Percentiles rank a stretch among this genome's conserved stretches.
phyloP scores from a whole-genome alignment of 2,888 invertebrate genomes.

The Urechis unicinctus region DNA sequence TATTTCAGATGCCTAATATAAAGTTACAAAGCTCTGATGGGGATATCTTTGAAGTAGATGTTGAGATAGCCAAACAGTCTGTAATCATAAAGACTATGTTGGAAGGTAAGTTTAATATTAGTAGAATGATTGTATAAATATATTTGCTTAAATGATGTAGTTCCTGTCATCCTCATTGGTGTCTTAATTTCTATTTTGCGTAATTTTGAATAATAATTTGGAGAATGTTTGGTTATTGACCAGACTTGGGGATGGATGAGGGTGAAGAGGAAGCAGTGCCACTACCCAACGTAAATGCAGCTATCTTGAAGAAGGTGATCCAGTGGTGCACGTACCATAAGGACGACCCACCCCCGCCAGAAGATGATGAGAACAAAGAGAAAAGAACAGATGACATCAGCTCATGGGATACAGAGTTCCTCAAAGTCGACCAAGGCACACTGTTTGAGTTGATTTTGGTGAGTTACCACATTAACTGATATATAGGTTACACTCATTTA shows the following conservation, averaged over 20 bases:
- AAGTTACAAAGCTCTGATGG: conserved; percentile 92
- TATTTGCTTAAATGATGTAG: too few species aligned
- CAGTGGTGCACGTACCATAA: conserved; percentile 53
- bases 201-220: too few species aligned
- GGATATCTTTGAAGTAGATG: conserved; percentile 91
- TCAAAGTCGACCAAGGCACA: conserved; percentile 76
- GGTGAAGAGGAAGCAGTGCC: conserved; percentile 74
- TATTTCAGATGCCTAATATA: conserved; percentile 80
- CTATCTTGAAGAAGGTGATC: conserved; percentile 82
- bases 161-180: neutral
- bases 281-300: conserved; percentile 93
- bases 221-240: conserved; percentile 1
- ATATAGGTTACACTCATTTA: too few species aligned
- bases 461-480: too few species aligned
- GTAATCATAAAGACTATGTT: conserved; percentile 98
- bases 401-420: conserved; percentile 97
- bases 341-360: conserved; percentile 78
- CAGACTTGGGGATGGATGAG: conserved; percentile 57
- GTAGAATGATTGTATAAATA: neutral
- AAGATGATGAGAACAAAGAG: conserved; percentile 94
- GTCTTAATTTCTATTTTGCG: neutral
- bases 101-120: conserved; percentile 62
- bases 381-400: conserved; percentile 98
- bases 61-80: conserved; percentile 94
- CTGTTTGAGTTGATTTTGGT: conserved; percentile 86